Evolutionary conservation across 2,888 invertebrate species (phyloP).

Genomic region (Spisula subtruncata): DNA sequence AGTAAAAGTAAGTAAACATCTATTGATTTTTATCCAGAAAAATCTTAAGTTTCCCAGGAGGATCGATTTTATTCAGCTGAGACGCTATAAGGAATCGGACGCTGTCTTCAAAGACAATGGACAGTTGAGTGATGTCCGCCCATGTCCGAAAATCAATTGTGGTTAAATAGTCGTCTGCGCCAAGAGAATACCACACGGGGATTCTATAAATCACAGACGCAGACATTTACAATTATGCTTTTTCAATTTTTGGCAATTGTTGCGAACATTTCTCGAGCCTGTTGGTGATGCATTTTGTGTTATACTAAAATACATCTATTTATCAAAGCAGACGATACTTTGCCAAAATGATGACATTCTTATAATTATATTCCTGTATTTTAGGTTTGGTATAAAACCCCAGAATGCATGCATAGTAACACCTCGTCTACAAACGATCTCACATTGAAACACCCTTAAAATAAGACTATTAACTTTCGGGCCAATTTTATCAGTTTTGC

Average conservation of each 20-base stretch:
- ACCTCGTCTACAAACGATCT: too few relatives aligned
- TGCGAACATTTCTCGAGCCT: neutral
- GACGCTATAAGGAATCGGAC: neutral
- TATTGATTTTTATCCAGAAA: conserved; percentile 1
- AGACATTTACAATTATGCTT: neutral
- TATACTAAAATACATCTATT: neutral
- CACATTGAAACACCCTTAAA: too few relatives aligned
- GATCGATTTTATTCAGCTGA: conserved; percentile 15
- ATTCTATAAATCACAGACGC: neutral
- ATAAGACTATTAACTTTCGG: too few relatives aligned
- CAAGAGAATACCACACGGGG: neutral
- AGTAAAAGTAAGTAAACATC: conserved; percentile 32
- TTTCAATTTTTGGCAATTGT: neutral
- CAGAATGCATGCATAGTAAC: too few relatives aligned
- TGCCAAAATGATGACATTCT: neutral
- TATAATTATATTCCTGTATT: neutral
- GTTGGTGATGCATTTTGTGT: too few relatives aligned
- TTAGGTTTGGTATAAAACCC: too few relatives aligned
- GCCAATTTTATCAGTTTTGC: too few relatives aligned
- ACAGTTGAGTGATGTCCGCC: neutral
- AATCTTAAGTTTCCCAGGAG: neutral
- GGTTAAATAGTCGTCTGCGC: neutral
- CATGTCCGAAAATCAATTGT: conserved; percentile 23
- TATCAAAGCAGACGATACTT: neutral
- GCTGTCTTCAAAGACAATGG: conserved; percentile 26